Conservation (phyloP, 1,140 invertebrate species). For the Bombus cullumanus region DNA sequence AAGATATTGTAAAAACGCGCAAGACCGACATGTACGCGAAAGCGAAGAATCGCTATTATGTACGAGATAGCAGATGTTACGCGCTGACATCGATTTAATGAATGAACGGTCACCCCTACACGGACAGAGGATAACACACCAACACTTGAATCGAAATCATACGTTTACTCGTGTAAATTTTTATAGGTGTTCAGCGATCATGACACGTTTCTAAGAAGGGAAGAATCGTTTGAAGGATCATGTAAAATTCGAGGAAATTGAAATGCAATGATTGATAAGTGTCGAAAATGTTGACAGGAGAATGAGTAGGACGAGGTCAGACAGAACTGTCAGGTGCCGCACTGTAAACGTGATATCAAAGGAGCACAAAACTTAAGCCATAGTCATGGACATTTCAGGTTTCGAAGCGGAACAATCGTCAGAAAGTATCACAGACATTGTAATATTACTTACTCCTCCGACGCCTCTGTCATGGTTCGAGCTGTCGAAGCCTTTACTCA, state of each 20-base stretch:
- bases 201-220: constrained; percentile 35
- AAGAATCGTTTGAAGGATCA: constrained; percentile 10
- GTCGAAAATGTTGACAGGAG: constrained; percentile 38
- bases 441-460: constrained; percentile 81
- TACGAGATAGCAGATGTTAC: constrained; percentile 65
- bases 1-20: constrained; percentile 28
- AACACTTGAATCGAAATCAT: constrained; percentile 43
- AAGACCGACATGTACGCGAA: constrained; percentile 31
- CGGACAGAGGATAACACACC: constrained; percentile 53
- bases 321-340: constrained; percentile 32
- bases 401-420: constrained; percentile 28
- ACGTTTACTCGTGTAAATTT: constrained; percentile 42
- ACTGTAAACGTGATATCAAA: constrained; percentile 26
- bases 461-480: constrained; percentile 83
- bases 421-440: constrained; percentile 26
- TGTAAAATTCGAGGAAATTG: neutral
- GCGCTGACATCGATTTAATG: constrained; percentile 74
- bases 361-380: neutral
- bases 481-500: constrained; percentile 79
- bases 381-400: constrained; percentile 33
- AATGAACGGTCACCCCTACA: constrained; percentile 72
- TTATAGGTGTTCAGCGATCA: constrained; percentile 6
- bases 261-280: neutral
- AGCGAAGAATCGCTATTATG: constrained; percentile 34
- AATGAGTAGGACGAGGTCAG: constrained; percentile 5